Percentiles rank a stretch among this genome's conserved stretches.
These are phyloP conservation scores for Aurelia aurita complex sp. Pacific DNA, from an alignment of 30 jellyfish, hydroid and myxozoan genomes.

Conservation along the genomic window DNA sequence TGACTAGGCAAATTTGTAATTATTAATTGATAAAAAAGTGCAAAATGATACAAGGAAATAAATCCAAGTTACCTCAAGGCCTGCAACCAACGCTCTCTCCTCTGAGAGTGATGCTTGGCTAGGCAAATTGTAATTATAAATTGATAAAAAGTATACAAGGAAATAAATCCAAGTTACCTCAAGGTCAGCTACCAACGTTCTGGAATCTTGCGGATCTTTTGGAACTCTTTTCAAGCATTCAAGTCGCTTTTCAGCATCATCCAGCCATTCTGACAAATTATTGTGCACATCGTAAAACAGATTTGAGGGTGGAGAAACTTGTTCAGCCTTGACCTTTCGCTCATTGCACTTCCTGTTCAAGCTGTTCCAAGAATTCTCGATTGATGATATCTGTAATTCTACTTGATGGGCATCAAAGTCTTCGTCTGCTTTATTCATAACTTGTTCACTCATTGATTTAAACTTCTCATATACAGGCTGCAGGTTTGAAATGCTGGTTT, in stretches of 20 bases:
- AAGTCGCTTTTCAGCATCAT: constrained; percentile 29
- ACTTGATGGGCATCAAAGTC: constrained; percentile 18
- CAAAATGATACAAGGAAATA: neutral
- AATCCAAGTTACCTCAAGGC: constrained; percentile 6
- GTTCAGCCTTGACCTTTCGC: constrained; percentile 2
- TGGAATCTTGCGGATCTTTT: constrained; percentile 12
- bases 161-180: constrained; percentile 1
- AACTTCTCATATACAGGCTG: constrained; percentile 32
- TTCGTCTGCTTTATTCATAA: constrained; percentile 5
- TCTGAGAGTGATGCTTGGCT: too few species aligned
- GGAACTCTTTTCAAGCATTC: constrained; percentile 32
- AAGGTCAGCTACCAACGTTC: neutral
- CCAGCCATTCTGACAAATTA: constrained; percentile 31
- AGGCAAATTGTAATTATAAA: too few species aligned
- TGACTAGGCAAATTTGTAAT: too few species aligned
- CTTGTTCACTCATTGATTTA: constrained; percentile 5
- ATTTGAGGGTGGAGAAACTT: constrained; percentile 8
- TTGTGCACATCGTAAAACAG: constrained; percentile 5
- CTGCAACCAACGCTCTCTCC: neutral
- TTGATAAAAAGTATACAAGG: neutral
- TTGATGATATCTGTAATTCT: constrained; percentile 15
- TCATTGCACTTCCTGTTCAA: constrained; percentile 8
- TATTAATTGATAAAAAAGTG: too few species aligned
- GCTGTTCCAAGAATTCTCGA: constrained; percentile 49
- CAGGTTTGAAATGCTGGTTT: constrained; percentile 13